A percentile compares a stretch with the other conserved stretches of the same genome.
phyloP scores from a whole-genome alignment of 2,797 vertebrate genomes.

The Amniataba percoides region DNA sequence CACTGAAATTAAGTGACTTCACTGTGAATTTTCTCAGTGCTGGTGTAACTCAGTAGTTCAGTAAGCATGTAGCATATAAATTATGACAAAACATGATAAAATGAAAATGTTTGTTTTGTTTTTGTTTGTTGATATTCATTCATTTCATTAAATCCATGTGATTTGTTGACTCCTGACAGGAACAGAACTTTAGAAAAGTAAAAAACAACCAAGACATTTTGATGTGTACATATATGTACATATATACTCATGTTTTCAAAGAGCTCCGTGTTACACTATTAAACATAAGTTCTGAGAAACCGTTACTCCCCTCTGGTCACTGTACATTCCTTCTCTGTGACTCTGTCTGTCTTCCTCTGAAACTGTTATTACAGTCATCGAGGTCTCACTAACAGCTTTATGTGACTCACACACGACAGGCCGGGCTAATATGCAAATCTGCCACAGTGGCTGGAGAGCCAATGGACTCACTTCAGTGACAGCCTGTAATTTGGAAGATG shows the following conservation, averaged over 20 bases:
- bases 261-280: not conserved
- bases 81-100: not conserved
- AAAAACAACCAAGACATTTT: not conserved
- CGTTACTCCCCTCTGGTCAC: not conserved
- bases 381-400: not conserved
- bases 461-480: not conserved
- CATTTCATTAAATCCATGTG: not conserved
- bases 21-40: not conserved
- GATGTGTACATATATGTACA: not conserved
- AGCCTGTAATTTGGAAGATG: not conserved
- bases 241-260: not conserved
- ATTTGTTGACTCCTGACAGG: not conserved
- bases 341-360: not conserved
- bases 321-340: conserved; percentile 20
- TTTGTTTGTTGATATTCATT: not conserved
- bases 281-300: not conserved
- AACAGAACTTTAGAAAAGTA: not conserved
- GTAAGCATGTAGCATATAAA: not conserved
- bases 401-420: conserved; percentile 1
- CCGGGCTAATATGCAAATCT: conserved; percentile 34
- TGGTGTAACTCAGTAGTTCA: not conserved
- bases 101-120: no score
- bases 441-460: not conserved
- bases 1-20: not conserved
- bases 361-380: conserved; percentile 5